phyloP scores from a whole-genome alignment of 2,797 vertebrate genomes.

The Adelosebastes latens region DNA sequence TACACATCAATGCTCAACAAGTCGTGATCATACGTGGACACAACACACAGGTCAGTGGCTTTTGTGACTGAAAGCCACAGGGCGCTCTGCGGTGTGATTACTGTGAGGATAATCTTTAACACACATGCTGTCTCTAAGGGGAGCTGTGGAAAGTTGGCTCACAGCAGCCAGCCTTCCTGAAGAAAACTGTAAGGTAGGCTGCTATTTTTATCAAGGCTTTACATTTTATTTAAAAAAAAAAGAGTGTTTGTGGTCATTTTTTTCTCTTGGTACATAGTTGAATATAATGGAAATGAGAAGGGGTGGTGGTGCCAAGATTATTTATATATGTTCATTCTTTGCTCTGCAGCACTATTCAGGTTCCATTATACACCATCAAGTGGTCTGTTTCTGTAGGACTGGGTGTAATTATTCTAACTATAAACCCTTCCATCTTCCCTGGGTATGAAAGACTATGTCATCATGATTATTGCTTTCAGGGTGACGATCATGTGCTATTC shows the following conservation, averaged over 20 bases:
- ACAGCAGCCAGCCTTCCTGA: conserved; percentile 49
- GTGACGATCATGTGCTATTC: conserved; percentile 46
- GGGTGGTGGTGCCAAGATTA: background rate
- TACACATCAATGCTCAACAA: conserved; percentile 1
- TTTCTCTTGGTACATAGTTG: conserved; percentile 8
- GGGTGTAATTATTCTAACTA: conserved; percentile 16
- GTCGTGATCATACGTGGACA: conserved; percentile 51
- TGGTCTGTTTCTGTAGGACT: background rate
- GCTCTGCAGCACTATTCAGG: conserved; percentile 5
- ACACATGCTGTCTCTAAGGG: conserved; percentile 79
- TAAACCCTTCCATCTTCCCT: conserved; percentile 27
- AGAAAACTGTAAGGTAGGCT: conserved; percentile 70
- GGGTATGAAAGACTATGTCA: conserved; percentile 16
- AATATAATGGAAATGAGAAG: conserved; percentile 1
- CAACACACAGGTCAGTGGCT: conserved; percentile 66
- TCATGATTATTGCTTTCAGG: conserved; percentile 39
- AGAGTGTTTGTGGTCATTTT: conserved; percentile 28
- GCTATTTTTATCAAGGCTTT: conserved; percentile 68
- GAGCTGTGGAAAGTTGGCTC: conserved; percentile 80
- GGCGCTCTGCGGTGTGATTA: conserved; percentile 61
- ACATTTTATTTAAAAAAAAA: conserved; percentile 35
- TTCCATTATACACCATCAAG: conserved; percentile 2
- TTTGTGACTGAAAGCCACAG: conserved; percentile 59
- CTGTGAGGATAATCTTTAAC: conserved; percentile 77
- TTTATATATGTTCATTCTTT: background rate